Base-by-base conservation (phyloP, 2,888 invertebrate genomes). In the Augochlorella aurata region DNA sequence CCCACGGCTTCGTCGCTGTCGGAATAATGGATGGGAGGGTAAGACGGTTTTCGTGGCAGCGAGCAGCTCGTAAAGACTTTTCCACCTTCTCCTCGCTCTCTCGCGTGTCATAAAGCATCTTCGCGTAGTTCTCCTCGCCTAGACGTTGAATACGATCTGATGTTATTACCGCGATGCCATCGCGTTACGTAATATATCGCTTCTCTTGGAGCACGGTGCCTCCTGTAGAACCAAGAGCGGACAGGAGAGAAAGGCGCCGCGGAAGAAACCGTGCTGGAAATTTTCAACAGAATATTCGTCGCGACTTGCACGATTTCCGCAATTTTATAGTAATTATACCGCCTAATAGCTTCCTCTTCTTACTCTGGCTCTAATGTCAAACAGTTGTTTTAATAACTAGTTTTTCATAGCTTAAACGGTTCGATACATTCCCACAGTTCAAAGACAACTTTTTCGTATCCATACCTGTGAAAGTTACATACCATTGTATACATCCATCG, bases 91-190 rank as follows among this genome's bases (percentile, higher is more conserved):
- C 38, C 73, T 77, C 68, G 58, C 82, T 86, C 79, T 81, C 87
- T 90, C 85, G 85, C 89, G 85, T 85, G 83, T 91, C 90, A 86
- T 92, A 91, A 91, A 90, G 85, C 89, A 85, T 85, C 82, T 77
- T 77, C 74, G 70, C 81, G 68, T 29, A 71, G 67, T 72, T 74
- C 70, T 70, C 70, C 70, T 72, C 80, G 58, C 67, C 74, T 81
- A 75, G 71, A 68, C 77, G 67, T 69, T 84, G 87, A 79, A 83
- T 85, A 88, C 79, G 82, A 87, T 85, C 87, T 84, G 81, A 89
- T 87, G 90, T 90, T 87, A 85, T 89, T 89, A 89, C 80, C 71
- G 73, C 58, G 76, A 80, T 81, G 76, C 78, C 73, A 45, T 58
- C 77, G 75, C 66, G 76, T 82, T 83, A 72, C 76, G 81, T 83